These are phyloP conservation scores for Anoncus sp. DNA, from an alignment of 2,888 invertebrate genomes.

Conservation along the genomic window DNA sequence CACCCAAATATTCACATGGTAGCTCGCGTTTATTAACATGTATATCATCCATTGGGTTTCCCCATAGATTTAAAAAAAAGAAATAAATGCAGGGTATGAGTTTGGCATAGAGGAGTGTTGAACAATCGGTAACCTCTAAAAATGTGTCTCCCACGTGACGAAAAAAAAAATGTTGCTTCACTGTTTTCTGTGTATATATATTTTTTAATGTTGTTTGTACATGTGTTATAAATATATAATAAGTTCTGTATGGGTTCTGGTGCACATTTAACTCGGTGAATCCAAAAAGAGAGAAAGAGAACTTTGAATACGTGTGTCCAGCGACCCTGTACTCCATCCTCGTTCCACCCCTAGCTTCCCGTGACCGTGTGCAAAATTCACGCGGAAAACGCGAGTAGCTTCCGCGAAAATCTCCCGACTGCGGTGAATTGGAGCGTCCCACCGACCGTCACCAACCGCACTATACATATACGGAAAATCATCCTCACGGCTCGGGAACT, in stretches of 20 bases:
- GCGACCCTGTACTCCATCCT: conserved; percentile 9
- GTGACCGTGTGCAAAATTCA: conserved; percentile 54
- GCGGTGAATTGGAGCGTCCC: conserved; percentile 60
- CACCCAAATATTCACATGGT: conserved; percentile 36
- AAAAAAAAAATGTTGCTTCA: not conserved
- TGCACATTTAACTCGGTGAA: not conserved
- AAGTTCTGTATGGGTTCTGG: not conserved
- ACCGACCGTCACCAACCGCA: conserved; percentile 27
- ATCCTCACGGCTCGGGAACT: conserved; percentile 5
- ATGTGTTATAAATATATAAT: too few relatives aligned
- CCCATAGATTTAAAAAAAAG: conserved; percentile 3
- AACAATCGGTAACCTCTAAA: too few relatives aligned
- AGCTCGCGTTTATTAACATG: conserved; percentile 9
- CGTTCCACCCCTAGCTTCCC: conserved; percentile 32
- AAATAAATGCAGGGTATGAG: not conserved
- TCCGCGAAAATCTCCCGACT: conserved; percentile 28
- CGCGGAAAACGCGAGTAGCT: conserved; percentile 37
- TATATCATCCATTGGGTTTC: not conserved
- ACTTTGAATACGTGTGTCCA: conserved; percentile 26
- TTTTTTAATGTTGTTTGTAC: too few relatives aligned
- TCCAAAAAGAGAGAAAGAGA: conserved; percentile 23
- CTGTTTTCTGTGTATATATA: too few relatives aligned
- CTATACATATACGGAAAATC: conserved; percentile 17
- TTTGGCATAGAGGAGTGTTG: too few relatives aligned
- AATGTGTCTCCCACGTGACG: not conserved